A percentile compares a stretch with the other conserved stretches of the same genome.
phyloP scores from a whole-genome alignment of 2,113 vertebrate genomes.

The Tyrannus savana region DNA sequence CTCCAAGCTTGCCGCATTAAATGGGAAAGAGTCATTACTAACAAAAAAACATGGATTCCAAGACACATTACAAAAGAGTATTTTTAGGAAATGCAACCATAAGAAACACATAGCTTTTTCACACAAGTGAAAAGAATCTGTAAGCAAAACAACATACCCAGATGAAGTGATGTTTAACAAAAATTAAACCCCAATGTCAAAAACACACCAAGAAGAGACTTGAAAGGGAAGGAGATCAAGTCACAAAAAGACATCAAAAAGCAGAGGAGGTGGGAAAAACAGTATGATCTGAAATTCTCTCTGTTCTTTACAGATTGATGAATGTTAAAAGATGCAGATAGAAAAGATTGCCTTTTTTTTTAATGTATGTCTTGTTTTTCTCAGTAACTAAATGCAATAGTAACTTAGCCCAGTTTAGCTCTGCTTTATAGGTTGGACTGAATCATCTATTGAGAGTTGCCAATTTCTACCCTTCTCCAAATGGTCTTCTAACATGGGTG shows the following conservation, averaged over 20 bases:
- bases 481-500: neutral
- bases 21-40: neutral
- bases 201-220: constrained; percentile 15
- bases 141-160: neutral
- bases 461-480: neutral
- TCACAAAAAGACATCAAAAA: constrained; percentile 9
- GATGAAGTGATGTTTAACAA: neutral
- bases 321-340: neutral
- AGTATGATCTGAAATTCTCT: constrained; percentile 17
- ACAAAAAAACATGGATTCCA: neutral
- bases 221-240: neutral
- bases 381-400: neutral
- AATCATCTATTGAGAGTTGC: neutral
- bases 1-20: neutral
- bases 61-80: neutral
- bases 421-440: neutral
- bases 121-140: neutral
- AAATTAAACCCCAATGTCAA: neutral
- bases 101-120: neutral
- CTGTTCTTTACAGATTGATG: constrained; percentile 13
- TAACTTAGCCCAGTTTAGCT: neutral
- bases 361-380: neutral
- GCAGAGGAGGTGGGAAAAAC: neutral
- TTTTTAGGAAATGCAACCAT: neutral
- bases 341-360: neutral